Evolutionary conservation across 2,113 vertebrate genomes (phyloP).

Genomic region (Lophochroa leadbeateri): DNA sequence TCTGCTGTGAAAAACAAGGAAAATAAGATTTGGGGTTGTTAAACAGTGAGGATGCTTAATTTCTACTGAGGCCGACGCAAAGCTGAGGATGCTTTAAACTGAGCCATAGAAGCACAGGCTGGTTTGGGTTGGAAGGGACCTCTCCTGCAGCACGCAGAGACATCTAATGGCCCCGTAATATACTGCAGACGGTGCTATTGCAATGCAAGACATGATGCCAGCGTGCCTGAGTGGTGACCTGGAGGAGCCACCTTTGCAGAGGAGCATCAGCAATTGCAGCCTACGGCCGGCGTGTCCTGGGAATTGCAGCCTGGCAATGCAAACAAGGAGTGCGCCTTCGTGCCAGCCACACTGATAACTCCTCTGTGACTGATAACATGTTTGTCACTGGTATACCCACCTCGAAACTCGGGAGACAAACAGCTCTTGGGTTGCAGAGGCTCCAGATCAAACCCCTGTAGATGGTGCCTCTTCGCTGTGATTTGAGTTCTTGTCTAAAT

Average conservation of each 20-base stretch:
- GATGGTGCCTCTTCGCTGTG: not conserved
- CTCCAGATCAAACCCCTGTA: not conserved
- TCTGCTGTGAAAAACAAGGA: not conserved
- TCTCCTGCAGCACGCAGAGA: not conserved
- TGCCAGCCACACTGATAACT: not conserved
- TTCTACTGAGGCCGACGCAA: not conserved
- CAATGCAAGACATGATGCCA: fast-evolving
- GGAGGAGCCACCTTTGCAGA: not conserved
- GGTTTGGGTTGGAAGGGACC: not conserved
- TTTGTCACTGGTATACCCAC: not conserved
- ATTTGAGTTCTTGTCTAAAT: not conserved
- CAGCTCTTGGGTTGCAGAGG: not conserved
- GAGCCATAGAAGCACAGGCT: not conserved
- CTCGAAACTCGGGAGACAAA: not conserved
- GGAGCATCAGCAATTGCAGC: not conserved
- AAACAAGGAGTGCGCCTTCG: not conserved
- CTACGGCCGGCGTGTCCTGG: not conserved
- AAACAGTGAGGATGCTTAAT: not conserved
- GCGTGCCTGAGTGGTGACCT: not conserved
- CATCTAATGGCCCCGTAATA: not conserved
- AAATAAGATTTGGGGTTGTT: not conserved
- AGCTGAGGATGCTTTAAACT: not conserved
- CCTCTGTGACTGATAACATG: not conserved
- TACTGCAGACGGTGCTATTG: not conserved
- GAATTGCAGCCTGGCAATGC: not conserved